Percentiles rank a stretch among this genome's conserved stretches.
Conservation (phyloP, 2,113 vertebrate species). For the Platysternon megacephalum region DNA sequence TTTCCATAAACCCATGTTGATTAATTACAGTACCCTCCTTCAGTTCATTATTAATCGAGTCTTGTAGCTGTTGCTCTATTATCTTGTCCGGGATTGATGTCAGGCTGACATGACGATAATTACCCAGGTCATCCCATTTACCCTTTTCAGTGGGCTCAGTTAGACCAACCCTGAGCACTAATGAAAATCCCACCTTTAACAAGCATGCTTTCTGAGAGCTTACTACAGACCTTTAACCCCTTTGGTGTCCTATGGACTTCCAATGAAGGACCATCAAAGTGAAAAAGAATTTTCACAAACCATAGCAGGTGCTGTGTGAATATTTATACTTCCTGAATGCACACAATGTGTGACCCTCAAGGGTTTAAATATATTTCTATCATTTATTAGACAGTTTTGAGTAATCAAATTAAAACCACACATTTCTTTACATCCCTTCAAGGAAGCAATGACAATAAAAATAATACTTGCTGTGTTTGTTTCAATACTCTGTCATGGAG, state of each 20-base stretch:
- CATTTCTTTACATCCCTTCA: neutral
- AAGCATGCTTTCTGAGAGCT: neutral
- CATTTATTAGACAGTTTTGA: neutral
- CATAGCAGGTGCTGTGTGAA: neutral
- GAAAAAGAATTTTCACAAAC: neutral
- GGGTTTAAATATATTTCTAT: neutral
- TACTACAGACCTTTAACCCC: accelerated
- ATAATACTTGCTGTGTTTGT: neutral
- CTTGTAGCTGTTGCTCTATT: neutral
- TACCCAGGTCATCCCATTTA: neutral
- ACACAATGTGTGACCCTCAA: neutral
- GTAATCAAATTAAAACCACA: neutral
- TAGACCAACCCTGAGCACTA: neutral
- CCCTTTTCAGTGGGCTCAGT: neutral
- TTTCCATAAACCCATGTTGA: no score
- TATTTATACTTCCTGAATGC: neutral
- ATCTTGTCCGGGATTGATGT: neutral
- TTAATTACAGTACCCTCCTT: no score
- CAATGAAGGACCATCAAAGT: neutral
- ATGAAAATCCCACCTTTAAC: neutral
- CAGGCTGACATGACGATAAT: neutral
- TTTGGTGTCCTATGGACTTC: neutral
- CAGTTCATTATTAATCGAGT: no score
- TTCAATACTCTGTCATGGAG: neutral
- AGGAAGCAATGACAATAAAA: neutral